A percentile compares a stretch with the other conserved stretches of the same genome.
Conservation (phyloP, 2,888 invertebrate species). For the Anthophora plumipes region DNA sequence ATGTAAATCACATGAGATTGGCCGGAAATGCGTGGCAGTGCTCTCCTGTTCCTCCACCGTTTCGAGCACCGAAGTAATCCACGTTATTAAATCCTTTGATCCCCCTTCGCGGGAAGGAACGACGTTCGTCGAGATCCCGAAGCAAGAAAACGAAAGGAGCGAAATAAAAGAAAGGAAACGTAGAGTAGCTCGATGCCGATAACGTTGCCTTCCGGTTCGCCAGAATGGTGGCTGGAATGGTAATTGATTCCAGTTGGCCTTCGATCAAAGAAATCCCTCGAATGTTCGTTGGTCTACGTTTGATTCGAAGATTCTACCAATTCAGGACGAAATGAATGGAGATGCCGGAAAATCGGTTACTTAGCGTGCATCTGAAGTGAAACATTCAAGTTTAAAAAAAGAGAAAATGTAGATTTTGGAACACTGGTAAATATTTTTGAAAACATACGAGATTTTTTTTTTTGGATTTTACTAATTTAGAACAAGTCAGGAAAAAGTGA, state of each 20-base stretch:
- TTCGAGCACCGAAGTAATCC: slow-evolving; percentile 44
- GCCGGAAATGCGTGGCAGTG: slow-evolving; percentile 2
- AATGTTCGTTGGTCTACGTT: neutral
- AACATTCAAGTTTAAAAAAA: neutral
- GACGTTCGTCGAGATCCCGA: slow-evolving; percentile 5
- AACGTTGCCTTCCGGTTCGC: slow-evolving; percentile 1
- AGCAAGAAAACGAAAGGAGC: neutral
- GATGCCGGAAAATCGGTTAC: neutral
- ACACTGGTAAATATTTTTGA: too few relatives aligned
- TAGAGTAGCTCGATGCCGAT: neutral
- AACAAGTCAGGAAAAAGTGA: too few relatives aligned
- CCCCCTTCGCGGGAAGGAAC: slow-evolving; percentile 23
- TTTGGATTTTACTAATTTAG: too few relatives aligned
- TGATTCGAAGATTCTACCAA: neutral
- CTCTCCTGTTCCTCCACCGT: neutral
- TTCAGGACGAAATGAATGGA: neutral
- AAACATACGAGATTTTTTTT: too few relatives aligned
- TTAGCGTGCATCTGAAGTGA: too few relatives aligned
- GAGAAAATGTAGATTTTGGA: too few relatives aligned
- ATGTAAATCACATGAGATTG: slow-evolving; percentile 20
- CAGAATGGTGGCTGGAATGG: neutral
- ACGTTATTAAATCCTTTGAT: slow-evolving; percentile 65
- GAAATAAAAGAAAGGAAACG: neutral
- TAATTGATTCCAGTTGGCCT: slow-evolving; percentile 15
- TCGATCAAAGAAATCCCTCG: slow-evolving; percentile 15